Percentiles rank a stretch among this genome's conserved stretches.
Evolutionary conservation across 2,113 vertebrate genomes (phyloP).

Genomic region (Laticauda laticaudata): DNA sequence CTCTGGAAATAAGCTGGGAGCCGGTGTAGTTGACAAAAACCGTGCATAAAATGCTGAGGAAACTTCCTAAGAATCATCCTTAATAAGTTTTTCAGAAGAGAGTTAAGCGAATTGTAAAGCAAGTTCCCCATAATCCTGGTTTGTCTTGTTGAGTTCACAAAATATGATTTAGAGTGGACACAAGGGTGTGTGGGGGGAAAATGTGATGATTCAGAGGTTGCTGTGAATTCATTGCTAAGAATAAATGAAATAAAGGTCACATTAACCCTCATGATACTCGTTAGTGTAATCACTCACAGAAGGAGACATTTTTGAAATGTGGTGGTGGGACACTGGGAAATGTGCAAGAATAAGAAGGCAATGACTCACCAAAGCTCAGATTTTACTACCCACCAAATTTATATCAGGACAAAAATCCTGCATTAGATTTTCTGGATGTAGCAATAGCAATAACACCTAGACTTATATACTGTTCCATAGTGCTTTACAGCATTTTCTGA

Average conservation of each 20-base stretch:
- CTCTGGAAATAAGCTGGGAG: neutral
- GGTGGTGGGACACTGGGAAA: neutral
- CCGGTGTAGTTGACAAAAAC: neutral
- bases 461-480: neutral
- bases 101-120: neutral
- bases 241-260: slow-evolving; percentile 1
- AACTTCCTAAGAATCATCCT: neutral
- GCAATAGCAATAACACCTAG: neutral
- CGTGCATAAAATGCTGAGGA: neutral
- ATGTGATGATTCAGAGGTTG: neutral
- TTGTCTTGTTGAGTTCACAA: neutral
- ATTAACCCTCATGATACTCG: neutral
- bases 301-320: slow-evolving; percentile 2
- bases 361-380: neutral
- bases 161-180: neutral
- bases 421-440: neutral
- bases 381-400: neutral
- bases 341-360: neutral
- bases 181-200: accelerated
- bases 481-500: neutral
- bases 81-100: neutral
- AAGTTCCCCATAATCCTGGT: neutral
- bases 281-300: slow-evolving; percentile 1
- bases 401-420: neutral
- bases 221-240: neutral